Evolutionary conservation across 2,797 vertebrate genomes (phyloP).

Genomic region (Platyrinchus mystaceus): DNA sequence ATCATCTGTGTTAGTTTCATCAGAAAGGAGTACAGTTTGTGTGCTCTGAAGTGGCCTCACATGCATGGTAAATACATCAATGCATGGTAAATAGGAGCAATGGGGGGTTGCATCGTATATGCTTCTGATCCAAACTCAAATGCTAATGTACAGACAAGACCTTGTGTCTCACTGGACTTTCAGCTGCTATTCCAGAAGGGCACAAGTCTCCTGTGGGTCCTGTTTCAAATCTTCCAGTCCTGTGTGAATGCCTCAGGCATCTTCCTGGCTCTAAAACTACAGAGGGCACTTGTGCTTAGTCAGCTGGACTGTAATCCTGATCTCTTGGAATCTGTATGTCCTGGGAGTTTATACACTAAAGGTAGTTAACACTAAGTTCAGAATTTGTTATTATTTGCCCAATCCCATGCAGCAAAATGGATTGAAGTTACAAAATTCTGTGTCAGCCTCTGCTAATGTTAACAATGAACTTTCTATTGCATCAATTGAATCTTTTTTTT

Average conservation of each 20-base stretch:
- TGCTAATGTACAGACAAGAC: neutral
- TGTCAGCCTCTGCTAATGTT: neutral
- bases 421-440: neutral
- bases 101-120: fast-evolving
- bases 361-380: neutral
- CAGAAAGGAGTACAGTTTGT: neutral
- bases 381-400: neutral
- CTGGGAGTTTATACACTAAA: neutral
- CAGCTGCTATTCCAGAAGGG: neutral
- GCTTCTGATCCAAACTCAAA: neutral
- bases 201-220: neutral
- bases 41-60: neutral
- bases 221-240: neutral
- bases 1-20: neutral
- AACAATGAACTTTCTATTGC: neutral
- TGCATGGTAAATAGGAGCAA: neutral
- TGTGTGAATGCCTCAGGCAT: neutral
- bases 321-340: neutral
- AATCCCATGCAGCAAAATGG: neutral
- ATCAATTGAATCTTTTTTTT: neutral
- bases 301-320: neutral
- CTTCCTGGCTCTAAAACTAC: neutral
- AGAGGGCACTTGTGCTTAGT: neutral
- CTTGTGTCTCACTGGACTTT: neutral
- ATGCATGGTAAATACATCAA: fast-evolving